A percentile compares a stretch with the other conserved stretches of the same genome.
phyloP scores from a whole-genome alignment of 2,797 vertebrate species.

The Lacerta viridis region DNA sequence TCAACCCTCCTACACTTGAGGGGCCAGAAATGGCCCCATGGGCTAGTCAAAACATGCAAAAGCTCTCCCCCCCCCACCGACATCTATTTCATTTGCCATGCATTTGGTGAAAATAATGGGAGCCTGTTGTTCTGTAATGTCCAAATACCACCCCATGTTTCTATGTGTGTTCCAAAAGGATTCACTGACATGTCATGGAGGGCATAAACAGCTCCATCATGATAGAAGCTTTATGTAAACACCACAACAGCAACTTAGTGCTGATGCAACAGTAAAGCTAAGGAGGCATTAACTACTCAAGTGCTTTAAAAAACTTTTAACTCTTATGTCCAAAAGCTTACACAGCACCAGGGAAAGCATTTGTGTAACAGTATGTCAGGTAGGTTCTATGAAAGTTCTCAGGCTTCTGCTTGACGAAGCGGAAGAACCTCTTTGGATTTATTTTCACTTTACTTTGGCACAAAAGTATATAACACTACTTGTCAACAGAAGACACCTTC shows the following conservation, averaged over 20 bases:
- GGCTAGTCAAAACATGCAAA: not conserved
- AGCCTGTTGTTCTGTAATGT: not conserved
- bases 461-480: not conserved
- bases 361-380: no score
- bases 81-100: not conserved
- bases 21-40: not conserved
- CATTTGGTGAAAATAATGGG: not conserved
- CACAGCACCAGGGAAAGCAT: not conserved
- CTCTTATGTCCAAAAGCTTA: not conserved
- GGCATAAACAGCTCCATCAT: not conserved
- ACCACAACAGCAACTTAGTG: not conserved
- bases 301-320: no score
- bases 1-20: constrained; percentile 19
- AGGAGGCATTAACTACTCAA: not conserved
- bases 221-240: not conserved
- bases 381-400: not conserved
- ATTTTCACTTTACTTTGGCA: constrained; percentile 15
- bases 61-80: no score
- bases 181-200: not conserved
- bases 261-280: not conserved
- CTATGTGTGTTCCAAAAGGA: not conserved
- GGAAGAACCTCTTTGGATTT: constrained; percentile 5
- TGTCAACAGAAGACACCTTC: not conserved
- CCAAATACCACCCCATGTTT: not conserved
- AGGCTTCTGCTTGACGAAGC: not conserved